A percentile compares a stretch with the other conserved stretches of the same genome.
These are phyloP conservation scores for Rhogogaster chlorosoma DNA, from an alignment of 2,888 invertebrate species.

Conservation along the genomic window DNA sequence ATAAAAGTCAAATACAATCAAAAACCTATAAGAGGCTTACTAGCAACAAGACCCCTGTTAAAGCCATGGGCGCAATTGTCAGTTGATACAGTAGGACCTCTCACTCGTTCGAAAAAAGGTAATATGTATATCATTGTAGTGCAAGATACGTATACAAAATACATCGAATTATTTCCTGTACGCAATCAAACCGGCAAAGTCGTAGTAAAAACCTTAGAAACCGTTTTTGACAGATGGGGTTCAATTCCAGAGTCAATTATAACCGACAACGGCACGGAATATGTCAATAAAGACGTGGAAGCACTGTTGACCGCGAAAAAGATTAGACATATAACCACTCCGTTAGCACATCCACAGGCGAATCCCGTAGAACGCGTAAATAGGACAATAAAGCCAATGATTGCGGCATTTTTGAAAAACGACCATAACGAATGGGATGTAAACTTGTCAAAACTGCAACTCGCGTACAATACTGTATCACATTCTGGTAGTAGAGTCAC, in stretches of 20 bases:
- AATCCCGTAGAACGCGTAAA: constrained; percentile 51
- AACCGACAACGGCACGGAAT: constrained; percentile 20
- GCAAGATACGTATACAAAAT: constrained; percentile 53
- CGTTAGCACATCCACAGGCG: constrained; percentile 26
- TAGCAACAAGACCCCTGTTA: constrained; percentile 39
- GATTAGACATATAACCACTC: neutral
- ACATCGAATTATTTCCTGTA: constrained; percentile 51
- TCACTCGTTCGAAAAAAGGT: constrained; percentile 48
- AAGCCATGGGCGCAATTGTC: constrained; percentile 53
- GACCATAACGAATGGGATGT: constrained; percentile 52
- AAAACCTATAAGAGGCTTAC: constrained; percentile 16
- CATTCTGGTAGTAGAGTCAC: constrained; percentile 54
- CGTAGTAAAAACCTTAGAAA: constrained; percentile 26
- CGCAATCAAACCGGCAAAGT: constrained; percentile 36
- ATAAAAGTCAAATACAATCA: constrained; percentile 53
- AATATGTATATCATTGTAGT: constrained; percentile 51
- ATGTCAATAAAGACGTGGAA: neutral
- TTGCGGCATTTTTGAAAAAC: constrained; percentile 47
- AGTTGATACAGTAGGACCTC: constrained; percentile 49
- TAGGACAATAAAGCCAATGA: constrained; percentile 53
- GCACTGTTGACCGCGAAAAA: neutral
- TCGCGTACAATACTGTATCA: constrained; percentile 55
- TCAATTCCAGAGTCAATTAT: neutral
- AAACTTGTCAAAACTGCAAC: constrained; percentile 54
- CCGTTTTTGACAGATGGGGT: constrained; percentile 50